Percentiles rank a stretch among this genome's conserved stretches.
phyloP scores from a whole-genome alignment of 2,888 invertebrate species.

The Slavum lentiscoides region DNA sequence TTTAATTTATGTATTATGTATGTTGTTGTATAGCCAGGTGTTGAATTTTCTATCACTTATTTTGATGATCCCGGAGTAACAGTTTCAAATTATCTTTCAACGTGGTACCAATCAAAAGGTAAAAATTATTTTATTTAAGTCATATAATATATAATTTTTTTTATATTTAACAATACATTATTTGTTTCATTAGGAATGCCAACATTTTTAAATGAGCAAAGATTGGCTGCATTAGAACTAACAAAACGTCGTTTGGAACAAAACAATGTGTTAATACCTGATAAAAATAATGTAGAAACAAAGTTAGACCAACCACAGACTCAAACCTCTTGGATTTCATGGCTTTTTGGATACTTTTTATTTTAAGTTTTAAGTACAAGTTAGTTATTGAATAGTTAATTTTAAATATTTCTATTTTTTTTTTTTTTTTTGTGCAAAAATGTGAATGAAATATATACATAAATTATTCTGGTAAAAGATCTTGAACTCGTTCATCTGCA shows the following conservation, averaged over 20 bases:
- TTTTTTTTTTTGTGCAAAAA: slow-evolving; percentile 8
- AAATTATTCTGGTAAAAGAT: slow-evolving; percentile 71
- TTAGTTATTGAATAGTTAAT: slow-evolving; percentile 37
- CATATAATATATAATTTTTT: neutral
- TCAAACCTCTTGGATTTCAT: slow-evolving; percentile 44
- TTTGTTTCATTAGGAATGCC: slow-evolving; percentile 68
- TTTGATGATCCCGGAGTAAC: slow-evolving; percentile 84
- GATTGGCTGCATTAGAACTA: slow-evolving; percentile 71
- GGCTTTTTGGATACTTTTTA: slow-evolving; percentile 46
- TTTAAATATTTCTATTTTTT: slow-evolving; percentile 3
- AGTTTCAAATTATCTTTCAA: slow-evolving; percentile 72
- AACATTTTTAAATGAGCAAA: slow-evolving; percentile 72
- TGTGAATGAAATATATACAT: slow-evolving; percentile 22
- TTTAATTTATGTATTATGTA: slow-evolving; percentile 26
- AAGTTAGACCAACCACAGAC: slow-evolving; percentile 17
- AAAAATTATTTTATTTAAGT: slow-evolving; percentile 43
- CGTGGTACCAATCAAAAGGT: slow-evolving; percentile 70
- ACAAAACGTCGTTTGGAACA: slow-evolving; percentile 58
- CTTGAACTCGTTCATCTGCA: slow-evolving; percentile 74
- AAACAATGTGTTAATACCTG: slow-evolving; percentile 13
- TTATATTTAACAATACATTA: neutral
- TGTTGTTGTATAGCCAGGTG: slow-evolving; percentile 64
- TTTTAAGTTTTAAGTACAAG: slow-evolving; percentile 36
- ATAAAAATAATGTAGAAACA: slow-evolving; percentile 25
- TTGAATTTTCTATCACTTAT: slow-evolving; percentile 83